Evolutionary conservation across 1,140 invertebrate species (phyloP).

Genomic region (Chrysoperla carnea): DNA sequence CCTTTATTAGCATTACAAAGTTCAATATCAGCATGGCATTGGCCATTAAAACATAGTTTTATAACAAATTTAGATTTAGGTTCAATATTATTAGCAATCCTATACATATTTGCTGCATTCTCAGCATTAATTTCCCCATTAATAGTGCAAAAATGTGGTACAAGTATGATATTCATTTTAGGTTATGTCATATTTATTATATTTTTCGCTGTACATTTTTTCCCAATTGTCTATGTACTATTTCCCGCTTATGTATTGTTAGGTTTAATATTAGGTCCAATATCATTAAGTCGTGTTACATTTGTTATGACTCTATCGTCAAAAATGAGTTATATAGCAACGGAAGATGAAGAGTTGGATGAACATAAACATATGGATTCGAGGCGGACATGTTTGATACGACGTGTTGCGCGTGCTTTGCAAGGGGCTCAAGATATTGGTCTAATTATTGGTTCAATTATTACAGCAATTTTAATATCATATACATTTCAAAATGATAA

Average conservation of each 20-base stretch:
- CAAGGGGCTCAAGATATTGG: slow-evolving; percentile 38
- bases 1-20: slow-evolving; percentile 41
- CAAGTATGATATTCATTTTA: slow-evolving; percentile 27
- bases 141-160: slow-evolving; percentile 32
- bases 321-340: slow-evolving; percentile 34
- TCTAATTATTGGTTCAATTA: slow-evolving; percentile 29
- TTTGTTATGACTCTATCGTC: slow-evolving; percentile 37
- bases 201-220: slow-evolving; percentile 37
- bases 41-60: slow-evolving; percentile 19
- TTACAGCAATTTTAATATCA: slow-evolving; percentile 26
- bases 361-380: slow-evolving; percentile 22
- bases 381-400: slow-evolving; percentile 22
- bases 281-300: slow-evolving; percentile 32
- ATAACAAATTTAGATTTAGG: slow-evolving; percentile 26
- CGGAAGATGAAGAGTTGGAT: slow-evolving; percentile 31
- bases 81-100: slow-evolving; percentile 29
- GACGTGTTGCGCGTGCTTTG: slow-evolving; percentile 22
- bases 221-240: slow-evolving; percentile 38
- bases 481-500: slow-evolving; percentile 20
- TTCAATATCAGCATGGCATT: slow-evolving; percentile 26
- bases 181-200: slow-evolving; percentile 29
- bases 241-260: slow-evolving; percentile 37
- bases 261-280: slow-evolving; percentile 32
- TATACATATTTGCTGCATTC: slow-evolving; percentile 31
- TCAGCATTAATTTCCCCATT: slow-evolving; percentile 31